Conservation (phyloP, 2,797 vertebrate species). For the Discoglossus pictus region DNA sequence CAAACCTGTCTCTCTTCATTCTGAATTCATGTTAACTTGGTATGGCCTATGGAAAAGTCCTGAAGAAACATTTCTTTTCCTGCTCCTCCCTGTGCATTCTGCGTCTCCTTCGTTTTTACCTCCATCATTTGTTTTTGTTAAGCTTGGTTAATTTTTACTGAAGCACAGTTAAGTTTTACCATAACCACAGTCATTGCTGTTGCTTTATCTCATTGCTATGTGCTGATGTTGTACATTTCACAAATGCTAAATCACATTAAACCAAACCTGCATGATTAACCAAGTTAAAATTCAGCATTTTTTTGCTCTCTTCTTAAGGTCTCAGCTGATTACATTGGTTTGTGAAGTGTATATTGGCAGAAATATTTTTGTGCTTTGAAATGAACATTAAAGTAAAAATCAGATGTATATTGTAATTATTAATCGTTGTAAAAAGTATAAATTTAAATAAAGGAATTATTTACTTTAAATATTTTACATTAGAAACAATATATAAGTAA, state of each 20-base stretch:
- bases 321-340: background rate
- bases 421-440: too few relatives aligned
- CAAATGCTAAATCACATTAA: constrained; percentile 29
- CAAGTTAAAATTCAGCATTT: background rate
- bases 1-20: too few relatives aligned
- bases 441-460: too few relatives aligned
- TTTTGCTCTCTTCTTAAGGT: background rate
- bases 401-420: too few relatives aligned
- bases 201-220: constrained; percentile 41
- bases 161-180: constrained; percentile 17
- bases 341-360: background rate
- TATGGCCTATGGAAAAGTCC: background rate
- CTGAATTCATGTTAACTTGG: background rate
- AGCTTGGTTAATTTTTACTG: constrained; percentile 30
- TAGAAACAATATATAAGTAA: too few relatives aligned
- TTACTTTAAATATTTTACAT: too few relatives aligned
- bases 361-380: too few relatives aligned
- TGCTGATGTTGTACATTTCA: constrained; percentile 40
- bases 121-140: constrained; percentile 13
- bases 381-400: too few relatives aligned
- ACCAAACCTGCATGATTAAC: constrained; percentile 9
- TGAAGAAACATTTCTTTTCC: background rate
- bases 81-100: background rate
- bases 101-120: background rate
- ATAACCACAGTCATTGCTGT: constrained; percentile 12